These are phyloP conservation scores for Brachyhypopomus gauderio DNA, from an alignment of 2,113 vertebrate genomes.

Conservation along the genomic window DNA sequence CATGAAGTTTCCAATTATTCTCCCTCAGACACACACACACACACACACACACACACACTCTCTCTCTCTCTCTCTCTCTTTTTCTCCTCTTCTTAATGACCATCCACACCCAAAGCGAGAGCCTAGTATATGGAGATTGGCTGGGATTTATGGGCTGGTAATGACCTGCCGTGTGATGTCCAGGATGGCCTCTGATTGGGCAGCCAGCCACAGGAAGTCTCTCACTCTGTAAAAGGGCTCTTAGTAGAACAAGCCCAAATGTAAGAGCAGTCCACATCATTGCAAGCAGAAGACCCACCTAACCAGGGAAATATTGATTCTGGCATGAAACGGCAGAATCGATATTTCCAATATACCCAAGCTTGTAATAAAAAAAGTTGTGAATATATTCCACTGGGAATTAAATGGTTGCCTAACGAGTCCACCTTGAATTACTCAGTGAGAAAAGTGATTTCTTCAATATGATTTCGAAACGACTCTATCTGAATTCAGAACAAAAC, in stretches of 20 bases:
- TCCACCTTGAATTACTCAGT: background rate
- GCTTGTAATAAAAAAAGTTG: slow-evolving; percentile 20
- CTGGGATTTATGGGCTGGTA: slow-evolving; percentile 79
- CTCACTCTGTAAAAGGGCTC: slow-evolving; percentile 61
- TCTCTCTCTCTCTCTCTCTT: slow-evolving; percentile 15
- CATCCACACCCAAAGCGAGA: slow-evolving; percentile 65
- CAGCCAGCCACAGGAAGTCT: slow-evolving; percentile 71
- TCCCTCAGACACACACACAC: no score
- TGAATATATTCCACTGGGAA: slow-evolving; percentile 28
- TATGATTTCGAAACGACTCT: no score
- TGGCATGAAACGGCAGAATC: slow-evolving; percentile 36
- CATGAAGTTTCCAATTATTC: no score
- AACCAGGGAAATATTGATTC: slow-evolving; percentile 47
- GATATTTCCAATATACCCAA: slow-evolving; percentile 24
- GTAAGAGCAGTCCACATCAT: slow-evolving; percentile 54
- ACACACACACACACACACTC: no score
- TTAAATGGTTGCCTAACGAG: background rate
- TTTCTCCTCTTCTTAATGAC: slow-evolving; percentile 60
- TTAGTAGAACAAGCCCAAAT: slow-evolving; percentile 56
- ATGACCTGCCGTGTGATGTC: slow-evolving; percentile 71
- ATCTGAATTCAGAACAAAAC: no score
- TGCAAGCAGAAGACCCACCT: slow-evolving; percentile 40
- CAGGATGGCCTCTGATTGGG: slow-evolving; percentile 64
- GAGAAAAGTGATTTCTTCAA: background rate
- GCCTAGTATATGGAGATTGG: slow-evolving; percentile 77